These are phyloP conservation scores for Seriola aureovittata DNA, from an alignment of 2,113 vertebrate species.

Conservation along the genomic window DNA sequence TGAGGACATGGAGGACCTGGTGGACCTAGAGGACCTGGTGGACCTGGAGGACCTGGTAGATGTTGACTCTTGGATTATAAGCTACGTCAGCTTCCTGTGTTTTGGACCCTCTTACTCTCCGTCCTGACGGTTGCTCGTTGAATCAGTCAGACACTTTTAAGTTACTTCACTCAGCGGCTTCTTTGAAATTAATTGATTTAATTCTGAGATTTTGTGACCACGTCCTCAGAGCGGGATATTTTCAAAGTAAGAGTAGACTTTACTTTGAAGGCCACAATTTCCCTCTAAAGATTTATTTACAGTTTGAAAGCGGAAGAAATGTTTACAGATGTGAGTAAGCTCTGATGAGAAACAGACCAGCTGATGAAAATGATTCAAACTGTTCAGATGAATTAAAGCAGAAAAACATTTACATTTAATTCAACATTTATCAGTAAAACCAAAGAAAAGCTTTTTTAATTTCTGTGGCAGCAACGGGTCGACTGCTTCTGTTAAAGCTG, in stretches of 20 bases:
- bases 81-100: too few species aligned
- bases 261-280: neutral
- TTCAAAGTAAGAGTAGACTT: constrained; percentile 11
- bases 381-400: too few species aligned
- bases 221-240: neutral
- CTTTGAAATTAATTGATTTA: too few species aligned
- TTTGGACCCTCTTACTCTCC: too few species aligned
- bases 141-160: too few species aligned
- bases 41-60: neutral
- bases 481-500: too few species aligned
- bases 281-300: neutral
- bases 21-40: neutral
- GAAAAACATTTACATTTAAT: neutral
- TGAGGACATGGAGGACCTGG: too few species aligned
- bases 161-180: too few species aligned
- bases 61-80: neutral
- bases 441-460: neutral
- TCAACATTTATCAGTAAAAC: neutral
- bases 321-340: neutral
- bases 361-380: too few species aligned
- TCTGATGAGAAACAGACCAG: neutral
- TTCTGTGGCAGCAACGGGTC: too few species aligned
- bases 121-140: too few species aligned
- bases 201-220: too few species aligned
- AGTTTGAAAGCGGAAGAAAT: neutral